Evolutionary conservation across 2,113 vertebrate species (phyloP).

Genomic region (Saccopteryx bilineata): DNA sequence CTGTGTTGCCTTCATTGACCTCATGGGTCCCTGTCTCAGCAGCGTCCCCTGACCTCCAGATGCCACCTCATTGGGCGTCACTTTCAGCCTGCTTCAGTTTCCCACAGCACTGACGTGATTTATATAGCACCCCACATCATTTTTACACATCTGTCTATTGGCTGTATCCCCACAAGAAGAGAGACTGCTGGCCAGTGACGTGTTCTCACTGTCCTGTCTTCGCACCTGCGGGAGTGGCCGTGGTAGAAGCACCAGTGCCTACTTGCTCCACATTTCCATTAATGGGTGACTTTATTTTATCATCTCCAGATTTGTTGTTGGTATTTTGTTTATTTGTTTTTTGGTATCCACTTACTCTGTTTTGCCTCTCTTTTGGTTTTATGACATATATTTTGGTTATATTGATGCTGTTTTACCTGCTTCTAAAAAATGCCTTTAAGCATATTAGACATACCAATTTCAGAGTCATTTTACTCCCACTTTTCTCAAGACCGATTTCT

Average conservation of each 20-base stretch:
- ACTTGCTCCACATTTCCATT: fast-evolving
- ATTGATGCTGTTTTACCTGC: not conserved
- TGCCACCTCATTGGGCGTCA: fast-evolving
- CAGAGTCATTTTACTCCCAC: not conserved
- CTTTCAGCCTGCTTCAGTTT: not conserved
- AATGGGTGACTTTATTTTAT: fast-evolving
- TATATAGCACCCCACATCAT: fast-evolving
- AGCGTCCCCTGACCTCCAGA: fast-evolving
- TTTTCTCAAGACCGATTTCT: not conserved
- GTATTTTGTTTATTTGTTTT: not conserved
- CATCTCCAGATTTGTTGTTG: not conserved
- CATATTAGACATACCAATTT: not conserved
- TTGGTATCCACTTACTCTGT: not conserved
- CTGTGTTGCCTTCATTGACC: not conserved
- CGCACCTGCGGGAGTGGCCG: fast-evolving
- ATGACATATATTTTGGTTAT: not conserved
- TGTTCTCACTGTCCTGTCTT: fast-evolving
- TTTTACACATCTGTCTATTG: fast-evolving
- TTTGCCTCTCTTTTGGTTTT: not conserved
- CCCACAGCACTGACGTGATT: fast-evolving
- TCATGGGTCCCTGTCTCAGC: not conserved
- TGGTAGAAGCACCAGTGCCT: fast-evolving
- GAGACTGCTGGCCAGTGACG: not conserved
- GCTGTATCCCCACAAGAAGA: fast-evolving
- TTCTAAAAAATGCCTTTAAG: not conserved